Evolutionary conservation across 2,797 vertebrate species (phyloP), one percentile per base, ranked within the genome.

Genomic region (Chaetodon trifasciatus): DNA sequence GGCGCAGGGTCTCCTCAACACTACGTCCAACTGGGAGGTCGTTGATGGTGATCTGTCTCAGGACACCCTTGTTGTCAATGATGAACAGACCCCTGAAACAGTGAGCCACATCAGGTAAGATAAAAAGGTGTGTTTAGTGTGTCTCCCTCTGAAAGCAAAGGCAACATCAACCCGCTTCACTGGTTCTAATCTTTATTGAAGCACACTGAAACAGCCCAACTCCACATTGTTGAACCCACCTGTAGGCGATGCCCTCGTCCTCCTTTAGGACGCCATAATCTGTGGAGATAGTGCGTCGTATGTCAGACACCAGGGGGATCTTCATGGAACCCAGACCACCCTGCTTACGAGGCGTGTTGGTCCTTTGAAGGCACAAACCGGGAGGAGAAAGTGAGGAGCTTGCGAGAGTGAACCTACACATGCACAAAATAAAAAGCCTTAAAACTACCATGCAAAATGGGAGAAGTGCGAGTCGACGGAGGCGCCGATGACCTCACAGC

Each of bases 11-110:
- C 92, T 99, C 98, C 61, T 99, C 98, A 53, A 99, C 96, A 39
- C 95, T 98, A 56, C 98, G 97, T 15, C 98, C 98, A 46, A 99
- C 98, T 46, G 98, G 98, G 37, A 99, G 96, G 92, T 99, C 98
- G 4, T 99, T 99, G 86, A 99, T 98, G 78, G 98, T 99, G 84
- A 99, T 99, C 94, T 99, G 98, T 58, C 97, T 96, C 92, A 99
- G 95, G 83, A 97, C 93, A 32, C 98, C 98, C 44, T 97, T 98
- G 40, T 96, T 95, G 55, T 99, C 98, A 83, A 99, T 97, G 85
- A 99, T 98, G 91, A 99, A 99, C 24, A 99, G 96, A 76, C 98
- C 98, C 84, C 98, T 99, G 71, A 64, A 73, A 88, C 0, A 78
- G 0, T 78, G 3, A 32, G 28, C 28, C 28, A 32, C 2, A 32